Conservation (phyloP, 2,888 invertebrate genomes). For the Cheilosia pagana region DNA sequence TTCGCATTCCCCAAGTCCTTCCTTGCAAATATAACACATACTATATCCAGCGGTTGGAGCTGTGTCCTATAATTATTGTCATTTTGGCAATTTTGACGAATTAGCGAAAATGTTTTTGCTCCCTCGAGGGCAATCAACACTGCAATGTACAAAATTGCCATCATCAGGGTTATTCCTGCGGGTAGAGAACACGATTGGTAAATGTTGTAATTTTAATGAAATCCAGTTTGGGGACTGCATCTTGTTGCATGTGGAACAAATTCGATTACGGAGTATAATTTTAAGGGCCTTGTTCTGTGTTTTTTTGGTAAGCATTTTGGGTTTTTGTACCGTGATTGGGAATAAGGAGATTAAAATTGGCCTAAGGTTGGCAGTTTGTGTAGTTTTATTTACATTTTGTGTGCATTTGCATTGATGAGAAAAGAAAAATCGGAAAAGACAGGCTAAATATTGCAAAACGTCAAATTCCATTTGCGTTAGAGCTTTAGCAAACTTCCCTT, state of each 20-base stretch:
- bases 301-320: background rate
- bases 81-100: constrained; percentile 67
- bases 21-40: background rate
- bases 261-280: constrained; percentile 39
- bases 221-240: constrained; percentile 4
- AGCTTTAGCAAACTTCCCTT: too few species aligned
- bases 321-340: background rate
- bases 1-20: background rate
- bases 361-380: background rate
- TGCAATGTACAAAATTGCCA: constrained; percentile 22
- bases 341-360: constrained; percentile 2
- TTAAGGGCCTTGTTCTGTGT: constrained; percentile 9
- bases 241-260: constrained; percentile 11
- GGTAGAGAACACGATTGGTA: constrained; percentile 3
- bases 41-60: background rate
- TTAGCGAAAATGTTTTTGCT: constrained; percentile 55
- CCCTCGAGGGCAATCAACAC: constrained; percentile 24
- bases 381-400: background rate
- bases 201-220: constrained; percentile 38
- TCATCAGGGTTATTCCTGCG: constrained; percentile 34
- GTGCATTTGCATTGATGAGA: background rate
- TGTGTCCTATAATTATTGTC: constrained; percentile 66
- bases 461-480: too few species aligned
- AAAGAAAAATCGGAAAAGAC: background rate
- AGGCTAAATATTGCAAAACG: too few species aligned